These are phyloP conservation scores for Macrocentrus cingulum DNA, from an alignment of 1,140 invertebrate species.

Conservation along the genomic window DNA sequence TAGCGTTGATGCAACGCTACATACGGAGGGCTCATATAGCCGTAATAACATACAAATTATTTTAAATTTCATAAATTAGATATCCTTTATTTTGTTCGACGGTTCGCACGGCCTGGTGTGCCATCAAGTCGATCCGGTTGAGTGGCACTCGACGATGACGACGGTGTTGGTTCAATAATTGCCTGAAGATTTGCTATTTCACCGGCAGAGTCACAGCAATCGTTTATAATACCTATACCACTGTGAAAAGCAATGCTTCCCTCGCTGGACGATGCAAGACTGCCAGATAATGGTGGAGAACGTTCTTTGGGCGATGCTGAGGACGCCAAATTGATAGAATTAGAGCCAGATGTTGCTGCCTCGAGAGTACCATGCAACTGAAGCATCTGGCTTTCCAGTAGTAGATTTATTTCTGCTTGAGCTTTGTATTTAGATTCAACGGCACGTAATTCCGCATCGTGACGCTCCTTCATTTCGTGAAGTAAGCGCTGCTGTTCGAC, in stretches of 20 bases:
- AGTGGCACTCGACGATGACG: constrained; percentile 35
- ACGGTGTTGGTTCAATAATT: constrained; percentile 49
- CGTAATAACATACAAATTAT: constrained; percentile 21
- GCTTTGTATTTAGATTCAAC: constrained; percentile 73
- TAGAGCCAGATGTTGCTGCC: constrained; percentile 35
- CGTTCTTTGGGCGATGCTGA: constrained; percentile 55
- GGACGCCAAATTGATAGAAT: constrained; percentile 44
- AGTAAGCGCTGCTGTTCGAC: constrained; percentile 58
- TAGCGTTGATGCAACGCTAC: neutral
- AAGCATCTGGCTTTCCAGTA: constrained; percentile 68
- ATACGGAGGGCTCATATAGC: constrained; percentile 17
- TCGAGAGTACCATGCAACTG: constrained; percentile 64
- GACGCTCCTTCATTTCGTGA: constrained; percentile 57
- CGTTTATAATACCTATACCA: constrained; percentile 49
- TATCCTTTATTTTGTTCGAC: no score
- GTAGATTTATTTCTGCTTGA: constrained; percentile 68
- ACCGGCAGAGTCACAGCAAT: constrained; percentile 51
- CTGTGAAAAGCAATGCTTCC: constrained; percentile 53
- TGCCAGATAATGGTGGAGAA: constrained; percentile 52
- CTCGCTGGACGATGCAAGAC: constrained; percentile 56
- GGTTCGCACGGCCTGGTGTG: constrained; percentile 33
- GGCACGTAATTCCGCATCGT: constrained; percentile 61
- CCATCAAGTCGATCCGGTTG: no score
- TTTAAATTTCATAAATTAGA: neutral
- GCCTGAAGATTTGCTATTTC: constrained; percentile 55